Evolutionary conservation across 2,113 vertebrate species (phyloP).

Genomic region (Trematocara macrostoma): DNA sequence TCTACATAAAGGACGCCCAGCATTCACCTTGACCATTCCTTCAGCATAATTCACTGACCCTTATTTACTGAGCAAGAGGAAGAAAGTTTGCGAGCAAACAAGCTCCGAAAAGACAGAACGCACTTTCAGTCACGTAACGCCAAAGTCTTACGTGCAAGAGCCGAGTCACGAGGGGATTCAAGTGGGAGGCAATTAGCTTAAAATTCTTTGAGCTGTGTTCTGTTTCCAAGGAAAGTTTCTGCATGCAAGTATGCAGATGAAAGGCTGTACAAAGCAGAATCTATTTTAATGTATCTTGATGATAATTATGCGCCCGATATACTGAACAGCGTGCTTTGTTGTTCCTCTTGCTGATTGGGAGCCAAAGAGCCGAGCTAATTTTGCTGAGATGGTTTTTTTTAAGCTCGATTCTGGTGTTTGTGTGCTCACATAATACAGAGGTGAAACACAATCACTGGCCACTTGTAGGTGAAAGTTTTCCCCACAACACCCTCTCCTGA

Average conservation of each 20-base stretch:
- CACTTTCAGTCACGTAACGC: background rate
- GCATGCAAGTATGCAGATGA: background rate
- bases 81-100: background rate
- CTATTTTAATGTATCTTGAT: background rate
- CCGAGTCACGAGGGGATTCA: background rate
- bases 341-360: background rate
- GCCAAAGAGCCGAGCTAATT: background rate
- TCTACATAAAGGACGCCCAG: conserved; percentile 11
- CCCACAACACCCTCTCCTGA: background rate
- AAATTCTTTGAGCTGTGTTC: background rate
- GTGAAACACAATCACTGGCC: background rate
- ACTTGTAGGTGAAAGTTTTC: background rate
- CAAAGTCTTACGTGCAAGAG: background rate
- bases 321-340: background rate
- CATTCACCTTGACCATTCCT: conserved; percentile 16
- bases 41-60: conserved; percentile 46
- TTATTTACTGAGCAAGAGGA: background rate
- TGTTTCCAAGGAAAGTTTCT: background rate
- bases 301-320: background rate
- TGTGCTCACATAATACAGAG: background rate
- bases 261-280: background rate
- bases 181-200: background rate
- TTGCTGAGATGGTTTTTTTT: background rate
- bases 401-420: background rate
- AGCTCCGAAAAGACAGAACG: background rate